phyloP scores from a whole-genome alignment of 2,888 invertebrate species.

The Neocrepidodera transversa region DNA sequence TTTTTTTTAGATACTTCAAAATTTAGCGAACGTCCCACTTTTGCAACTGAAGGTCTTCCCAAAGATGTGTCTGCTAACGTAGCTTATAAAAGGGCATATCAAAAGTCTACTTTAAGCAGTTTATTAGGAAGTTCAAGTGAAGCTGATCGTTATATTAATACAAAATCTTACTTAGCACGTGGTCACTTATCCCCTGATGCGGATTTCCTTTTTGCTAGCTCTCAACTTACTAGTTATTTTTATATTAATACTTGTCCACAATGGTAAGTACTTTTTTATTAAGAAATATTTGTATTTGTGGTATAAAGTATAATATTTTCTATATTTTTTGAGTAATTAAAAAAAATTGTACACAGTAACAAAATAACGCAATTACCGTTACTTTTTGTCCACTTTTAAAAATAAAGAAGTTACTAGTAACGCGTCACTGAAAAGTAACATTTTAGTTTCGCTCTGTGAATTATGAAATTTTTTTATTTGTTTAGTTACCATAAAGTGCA shows the following conservation, averaged over 20 bases:
- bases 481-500: too few species aligned
- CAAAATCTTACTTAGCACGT: slow-evolving; percentile 54
- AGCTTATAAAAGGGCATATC: slow-evolving; percentile 52
- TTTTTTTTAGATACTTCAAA: slow-evolving; percentile 50
- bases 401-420: too few species aligned
- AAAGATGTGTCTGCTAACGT: slow-evolving; percentile 44
- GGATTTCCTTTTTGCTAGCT: slow-evolving; percentile 62
- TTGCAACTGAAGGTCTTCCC: slow-evolving; percentile 54
- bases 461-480: too few species aligned
- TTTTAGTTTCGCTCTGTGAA: too few species aligned
- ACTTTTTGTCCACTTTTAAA: too few species aligned
- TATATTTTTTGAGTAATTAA: too few species aligned
- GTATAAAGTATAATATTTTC: too few species aligned
- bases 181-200: slow-evolving; percentile 65
- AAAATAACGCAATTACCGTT: too few species aligned
- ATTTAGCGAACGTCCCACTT: slow-evolving; percentile 50
- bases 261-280: slow-evolving; percentile 57
- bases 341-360: too few species aligned
- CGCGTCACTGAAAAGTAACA: too few species aligned
- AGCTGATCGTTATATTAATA: slow-evolving; percentile 53
- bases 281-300: too few species aligned
- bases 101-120: slow-evolving; percentile 53
- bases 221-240: slow-evolving; percentile 63
- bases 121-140: slow-evolving; percentile 50
- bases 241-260: slow-evolving; percentile 64